Conservation (phyloP, 2,888 invertebrate genomes). For the Aleiodes testaceus region DNA sequence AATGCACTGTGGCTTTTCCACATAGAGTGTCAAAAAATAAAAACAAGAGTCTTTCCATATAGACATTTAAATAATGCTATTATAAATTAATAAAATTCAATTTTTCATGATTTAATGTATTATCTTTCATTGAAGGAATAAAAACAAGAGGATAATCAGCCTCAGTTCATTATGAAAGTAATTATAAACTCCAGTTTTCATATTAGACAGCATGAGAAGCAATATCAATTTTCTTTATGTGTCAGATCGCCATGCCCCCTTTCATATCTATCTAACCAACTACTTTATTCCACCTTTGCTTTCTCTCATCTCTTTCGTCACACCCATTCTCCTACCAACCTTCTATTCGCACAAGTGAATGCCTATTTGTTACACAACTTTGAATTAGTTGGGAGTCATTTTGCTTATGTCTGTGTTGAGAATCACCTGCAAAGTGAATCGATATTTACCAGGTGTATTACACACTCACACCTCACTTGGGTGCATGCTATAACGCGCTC, state of each 20-base stretch:
- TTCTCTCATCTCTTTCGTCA: conserved; percentile 42
- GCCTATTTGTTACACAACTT: conserved; percentile 19
- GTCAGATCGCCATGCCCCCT: background rate
- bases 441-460: conserved; percentile 44
- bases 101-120: background rate
- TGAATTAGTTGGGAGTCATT: conserved; percentile 2
- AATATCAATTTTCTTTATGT: background rate
- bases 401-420: conserved; percentile 7
- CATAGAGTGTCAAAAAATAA: no score
- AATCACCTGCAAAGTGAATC: conserved; percentile 45
- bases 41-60: background rate
- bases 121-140: background rate
- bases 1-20: conserved; percentile 2
- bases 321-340: background rate
- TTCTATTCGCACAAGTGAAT: background rate
- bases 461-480: conserved; percentile 15
- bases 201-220: background rate
- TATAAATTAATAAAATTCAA: background rate
- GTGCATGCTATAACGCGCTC: conserved; percentile 42
- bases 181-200: conserved; percentile 1
- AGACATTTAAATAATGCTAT: background rate
- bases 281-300: conserved; percentile 12
- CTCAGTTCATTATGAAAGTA: background rate
- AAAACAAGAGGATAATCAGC: background rate
- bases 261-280: background rate